Conservation (phyloP, 2,888 invertebrate species). For the Erebia epiphron region DNA sequence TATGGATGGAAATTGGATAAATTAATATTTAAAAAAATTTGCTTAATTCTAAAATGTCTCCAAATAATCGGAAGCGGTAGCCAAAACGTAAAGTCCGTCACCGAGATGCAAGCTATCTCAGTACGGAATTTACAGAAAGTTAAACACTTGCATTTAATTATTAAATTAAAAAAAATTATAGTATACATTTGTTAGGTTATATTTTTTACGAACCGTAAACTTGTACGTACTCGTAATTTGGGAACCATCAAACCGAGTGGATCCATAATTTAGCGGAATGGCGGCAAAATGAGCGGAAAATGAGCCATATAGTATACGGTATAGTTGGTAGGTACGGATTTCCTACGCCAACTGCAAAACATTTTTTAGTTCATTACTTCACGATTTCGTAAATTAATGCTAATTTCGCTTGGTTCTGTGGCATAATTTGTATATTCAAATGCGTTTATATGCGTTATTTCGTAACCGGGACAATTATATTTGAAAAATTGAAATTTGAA, state of each 20-base stretch:
- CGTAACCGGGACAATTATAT: not conserved
- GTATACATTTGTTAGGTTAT: not conserved
- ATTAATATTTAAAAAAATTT: too few relatives aligned
- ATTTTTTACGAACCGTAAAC: slow-evolving; percentile 5
- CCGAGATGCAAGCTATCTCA: too few relatives aligned
- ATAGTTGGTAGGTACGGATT: not conserved
- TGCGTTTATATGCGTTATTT: not conserved
- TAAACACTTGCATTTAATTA: too few relatives aligned
- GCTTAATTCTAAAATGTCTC: too few relatives aligned
- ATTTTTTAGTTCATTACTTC: not conserved
- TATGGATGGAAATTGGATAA: too few relatives aligned
- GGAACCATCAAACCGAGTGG: not conserved
- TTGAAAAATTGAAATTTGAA: too few relatives aligned
- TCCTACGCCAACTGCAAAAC: not conserved
- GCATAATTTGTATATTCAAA: not conserved
- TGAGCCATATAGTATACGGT: not conserved
- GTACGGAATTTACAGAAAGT: too few relatives aligned
- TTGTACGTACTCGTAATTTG: slow-evolving; percentile 4
- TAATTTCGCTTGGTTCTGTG: not conserved
- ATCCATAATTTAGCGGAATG: slow-evolving; percentile 9
- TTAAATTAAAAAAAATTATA: not conserved
- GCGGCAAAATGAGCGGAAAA: slow-evolving; percentile 9
- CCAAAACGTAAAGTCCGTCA: too few relatives aligned
- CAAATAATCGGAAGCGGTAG: too few relatives aligned
- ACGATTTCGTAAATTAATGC: slow-evolving; percentile 4